phyloP scores from a whole-genome alignment of 2,797 vertebrate species.

The Momotus momota region DNA sequence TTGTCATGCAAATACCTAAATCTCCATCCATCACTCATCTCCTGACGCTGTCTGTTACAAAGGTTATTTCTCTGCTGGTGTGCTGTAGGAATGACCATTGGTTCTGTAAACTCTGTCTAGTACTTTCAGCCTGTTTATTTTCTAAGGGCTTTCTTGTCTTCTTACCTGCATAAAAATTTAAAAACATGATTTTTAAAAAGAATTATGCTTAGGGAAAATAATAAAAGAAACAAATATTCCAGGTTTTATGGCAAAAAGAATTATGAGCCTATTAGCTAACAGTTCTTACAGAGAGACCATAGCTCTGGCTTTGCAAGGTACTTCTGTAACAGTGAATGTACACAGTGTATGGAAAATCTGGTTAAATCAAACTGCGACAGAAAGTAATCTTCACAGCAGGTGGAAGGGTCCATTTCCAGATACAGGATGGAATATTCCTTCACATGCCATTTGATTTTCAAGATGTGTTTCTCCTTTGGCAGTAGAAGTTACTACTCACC shows the following conservation, averaged over 20 bases:
- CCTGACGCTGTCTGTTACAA: not conserved
- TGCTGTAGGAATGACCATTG: not conserved
- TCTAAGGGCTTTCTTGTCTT: not conserved
- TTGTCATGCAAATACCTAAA: not conserved
- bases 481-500: not conserved
- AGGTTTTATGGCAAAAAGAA: not conserved
- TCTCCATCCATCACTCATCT: not conserved
- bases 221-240: not conserved
- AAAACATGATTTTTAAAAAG: not conserved
- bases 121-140: not conserved
- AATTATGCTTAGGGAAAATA: not conserved
- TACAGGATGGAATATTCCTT: not conserved
- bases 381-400: constrained; percentile 20
- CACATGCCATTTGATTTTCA: not conserved
- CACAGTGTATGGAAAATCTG: not conserved
- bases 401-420: not conserved
- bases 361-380: not conserved
- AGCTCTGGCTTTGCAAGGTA: not conserved
- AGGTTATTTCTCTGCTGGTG: not conserved
- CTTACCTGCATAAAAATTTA: not conserved
- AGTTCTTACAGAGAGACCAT: not conserved
- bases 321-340: not conserved
- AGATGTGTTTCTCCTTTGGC: constrained; percentile 14
- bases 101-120: not conserved
- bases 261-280: not conserved